Evolutionary conservation across 64 coral and sea anemone species (phyloP), one percentile per base, ranked within the genome.

Genomic region (Porites lutea): DNA sequence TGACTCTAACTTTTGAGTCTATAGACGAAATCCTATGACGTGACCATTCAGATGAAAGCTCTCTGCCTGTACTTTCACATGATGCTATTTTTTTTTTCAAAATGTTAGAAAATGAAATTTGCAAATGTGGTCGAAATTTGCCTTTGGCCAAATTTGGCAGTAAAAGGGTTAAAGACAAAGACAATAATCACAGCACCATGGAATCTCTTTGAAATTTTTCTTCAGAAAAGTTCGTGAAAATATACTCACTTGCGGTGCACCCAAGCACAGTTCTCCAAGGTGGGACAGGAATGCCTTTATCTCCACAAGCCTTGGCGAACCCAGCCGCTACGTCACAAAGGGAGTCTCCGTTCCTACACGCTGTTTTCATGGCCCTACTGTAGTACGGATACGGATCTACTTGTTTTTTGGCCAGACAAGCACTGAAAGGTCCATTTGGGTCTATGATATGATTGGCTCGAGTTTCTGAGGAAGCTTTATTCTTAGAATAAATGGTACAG

Each of bases 261-360:
- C 8, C 81, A 46, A 8, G 0, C 52, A 22, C 52, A 18, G 4
- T 1, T 52, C 81, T 84, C 81, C 81, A 84, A 13, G 21, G 19
- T 48, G 7, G 16, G 2, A 84, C 46, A 7, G 4, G 3, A 51
- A 67, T 19, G 18, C 81, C 81, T 22, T 65, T 64, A 69, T 84
- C 81, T 11, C 61, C 47, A 22, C 81, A 84, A 69, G 16, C 63
- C 48, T 84, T 84, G 6, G 81, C 62, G 63, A 49, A 84, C 6
- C 62, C 81, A 1, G 81, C 61, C 5, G 48, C 20, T 3, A 84
- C 62, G 22, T 84, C 81, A 23, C 81, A 84, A 0, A 84, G n/a
- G 22, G 60, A 52, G 19, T 16, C 15, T 16, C 2, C 8, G 46
- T 84, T 46, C 47, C 81, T 67, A 37, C 81, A 84, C 6, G 47